Evolutionary conservation across 1,140 invertebrate species (phyloP).

Genomic region (Apis dorsata): DNA sequence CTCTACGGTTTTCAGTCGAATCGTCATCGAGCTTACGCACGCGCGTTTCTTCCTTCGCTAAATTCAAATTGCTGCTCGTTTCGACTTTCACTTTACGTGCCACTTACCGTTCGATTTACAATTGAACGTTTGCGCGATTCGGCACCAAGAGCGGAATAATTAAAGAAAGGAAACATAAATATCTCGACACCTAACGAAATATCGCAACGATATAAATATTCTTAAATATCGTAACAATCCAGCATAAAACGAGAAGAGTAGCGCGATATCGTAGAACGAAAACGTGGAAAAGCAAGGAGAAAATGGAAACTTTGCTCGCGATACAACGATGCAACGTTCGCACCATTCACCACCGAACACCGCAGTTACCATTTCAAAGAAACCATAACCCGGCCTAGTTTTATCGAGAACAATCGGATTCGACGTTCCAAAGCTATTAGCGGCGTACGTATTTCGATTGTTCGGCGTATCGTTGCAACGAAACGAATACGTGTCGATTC

Average conservation of each 20-base stretch:
- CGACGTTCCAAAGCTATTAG: not conserved
- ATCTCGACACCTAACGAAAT: too few relatives aligned
- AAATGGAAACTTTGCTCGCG: too few relatives aligned
- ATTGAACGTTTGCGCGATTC: not conserved
- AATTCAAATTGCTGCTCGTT: not conserved
- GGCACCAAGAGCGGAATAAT: not conserved
- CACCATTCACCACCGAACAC: too few relatives aligned
- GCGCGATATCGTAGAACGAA: too few relatives aligned
- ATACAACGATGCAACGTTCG: too few relatives aligned
- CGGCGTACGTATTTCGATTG: not conserved
- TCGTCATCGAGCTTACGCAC: not conserved
- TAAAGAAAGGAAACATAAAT: not conserved
- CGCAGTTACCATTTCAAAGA: not conserved
- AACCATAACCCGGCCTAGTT: not conserved
- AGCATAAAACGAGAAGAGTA: too few relatives aligned
- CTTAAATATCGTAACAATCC: too few relatives aligned
- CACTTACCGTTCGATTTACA: too few relatives aligned
- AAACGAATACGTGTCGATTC: not conserved
- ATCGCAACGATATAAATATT: too few relatives aligned
- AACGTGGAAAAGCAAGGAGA: too few relatives aligned
- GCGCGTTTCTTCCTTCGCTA: not conserved
- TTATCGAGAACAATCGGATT: not conserved
- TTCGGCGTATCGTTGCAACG: too few relatives aligned
- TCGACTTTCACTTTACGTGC: not conserved
- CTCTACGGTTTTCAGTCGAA: not conserved